Evolutionary conservation across 64 coral and sea anemone species (phyloP).

Genomic region (Montipora efflorescens): DNA sequence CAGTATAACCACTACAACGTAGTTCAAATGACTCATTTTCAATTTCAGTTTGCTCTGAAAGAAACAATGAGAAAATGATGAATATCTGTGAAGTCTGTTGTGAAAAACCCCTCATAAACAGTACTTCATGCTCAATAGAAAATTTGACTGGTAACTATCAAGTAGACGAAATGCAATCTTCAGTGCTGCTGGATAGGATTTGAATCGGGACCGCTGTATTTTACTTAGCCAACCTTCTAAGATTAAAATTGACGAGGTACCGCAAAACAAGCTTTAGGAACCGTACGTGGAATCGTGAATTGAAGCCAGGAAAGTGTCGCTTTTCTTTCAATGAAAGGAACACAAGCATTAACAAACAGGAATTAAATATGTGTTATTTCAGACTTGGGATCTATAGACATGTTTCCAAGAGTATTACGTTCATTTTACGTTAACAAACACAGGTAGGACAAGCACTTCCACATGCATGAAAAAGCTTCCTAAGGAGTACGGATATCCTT

Average conservation of each 20-base stretch:
- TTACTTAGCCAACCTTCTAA: no score
- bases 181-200: background rate
- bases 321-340: background rate
- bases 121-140: no score
- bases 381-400: background rate
- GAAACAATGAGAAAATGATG: background rate
- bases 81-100: no score
- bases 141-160: no score
- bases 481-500: background rate
- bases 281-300: background rate
- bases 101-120: no score
- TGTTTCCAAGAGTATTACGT: background rate
- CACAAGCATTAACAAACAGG: background rate
- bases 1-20: background rate
- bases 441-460: conserved; percentile 30
- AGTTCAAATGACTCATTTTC: conserved; percentile 3
- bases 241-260: background rate
- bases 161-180: background rate
- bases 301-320: background rate
- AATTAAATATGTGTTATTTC: background rate
- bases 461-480: background rate
- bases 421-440: background rate
- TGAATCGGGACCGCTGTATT: no score
- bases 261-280: background rate
- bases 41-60: background rate